Evolutionary conservation across 2,888 invertebrate species (phyloP).

Genomic region (Ophioninae sp.): DNA sequence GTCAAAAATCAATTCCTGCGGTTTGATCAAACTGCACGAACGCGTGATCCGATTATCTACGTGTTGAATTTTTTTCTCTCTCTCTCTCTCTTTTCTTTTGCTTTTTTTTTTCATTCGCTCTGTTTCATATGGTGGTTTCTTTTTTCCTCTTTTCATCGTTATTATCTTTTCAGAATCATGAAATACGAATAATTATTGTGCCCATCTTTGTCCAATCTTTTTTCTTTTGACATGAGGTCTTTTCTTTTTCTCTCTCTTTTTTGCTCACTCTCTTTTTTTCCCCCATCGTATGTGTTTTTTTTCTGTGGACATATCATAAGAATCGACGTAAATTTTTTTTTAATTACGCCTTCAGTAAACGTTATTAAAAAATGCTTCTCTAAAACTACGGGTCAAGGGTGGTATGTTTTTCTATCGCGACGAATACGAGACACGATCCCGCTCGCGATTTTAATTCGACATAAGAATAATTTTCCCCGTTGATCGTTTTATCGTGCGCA

Average conservation of each 20-base stretch:
- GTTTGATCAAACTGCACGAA: constrained; percentile 77
- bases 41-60: constrained; percentile 73
- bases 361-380: constrained; percentile 52
- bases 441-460: constrained; percentile 5
- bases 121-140: constrained; percentile 60
- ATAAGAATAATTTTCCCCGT: not conserved
- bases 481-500: not conserved
- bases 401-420: constrained; percentile 23
- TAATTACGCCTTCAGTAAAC: constrained; percentile 56
- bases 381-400: constrained; percentile 33
- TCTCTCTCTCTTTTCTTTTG: constrained; percentile 57
- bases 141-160: constrained; percentile 60
- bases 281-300: constrained; percentile 80
- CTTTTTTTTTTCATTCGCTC: constrained; percentile 61
- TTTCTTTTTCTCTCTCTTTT: constrained; percentile 72
- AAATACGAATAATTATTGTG: constrained; percentile 80
- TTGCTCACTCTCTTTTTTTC: constrained; percentile 75
- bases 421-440: constrained; percentile 53
- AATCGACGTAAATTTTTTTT: constrained; percentile 76
- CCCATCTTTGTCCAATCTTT: constrained; percentile 80
- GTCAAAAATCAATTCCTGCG: constrained; percentile 32
- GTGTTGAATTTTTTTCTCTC: constrained; percentile 69
- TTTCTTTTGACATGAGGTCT: constrained; percentile 78
- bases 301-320: constrained; percentile 81
- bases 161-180: constrained; percentile 72